A percentile compares a stretch with the other conserved stretches of the same genome.
These are phyloP conservation scores for Oikopleura vanhoeffeni DNA, from an alignment of 23 tunicate genomes.

Conservation along the genomic window DNA sequence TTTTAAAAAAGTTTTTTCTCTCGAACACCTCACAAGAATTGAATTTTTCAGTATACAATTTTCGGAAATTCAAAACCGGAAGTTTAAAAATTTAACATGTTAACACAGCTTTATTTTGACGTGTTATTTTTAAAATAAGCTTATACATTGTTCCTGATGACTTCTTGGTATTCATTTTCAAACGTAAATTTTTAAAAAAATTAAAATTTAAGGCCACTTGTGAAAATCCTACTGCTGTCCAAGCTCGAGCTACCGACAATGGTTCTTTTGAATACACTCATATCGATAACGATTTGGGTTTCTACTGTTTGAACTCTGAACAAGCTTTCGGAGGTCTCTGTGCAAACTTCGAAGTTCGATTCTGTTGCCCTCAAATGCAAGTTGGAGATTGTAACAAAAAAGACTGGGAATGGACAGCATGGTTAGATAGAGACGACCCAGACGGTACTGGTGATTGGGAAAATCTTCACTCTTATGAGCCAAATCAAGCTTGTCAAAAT, in stretches of 20 bases:
- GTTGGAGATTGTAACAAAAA: neutral
- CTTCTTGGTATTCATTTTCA: neutral
- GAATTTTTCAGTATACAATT: no score
- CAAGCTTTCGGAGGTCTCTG: neutral
- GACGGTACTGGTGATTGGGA: constrained; percentile 9
- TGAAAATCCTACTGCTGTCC: neutral
- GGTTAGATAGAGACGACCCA: neutral
- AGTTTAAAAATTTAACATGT: no score
- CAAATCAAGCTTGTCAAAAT: neutral
- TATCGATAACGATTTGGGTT: neutral
- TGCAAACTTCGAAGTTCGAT: constrained; percentile 14
- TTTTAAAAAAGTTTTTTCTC: no score
- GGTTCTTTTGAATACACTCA: constrained; percentile 5
- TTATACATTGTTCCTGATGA: no score
- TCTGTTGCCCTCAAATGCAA: neutral
- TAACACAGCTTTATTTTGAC: no score
- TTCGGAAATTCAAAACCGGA: no score
- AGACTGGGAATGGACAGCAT: constrained; percentile 6
- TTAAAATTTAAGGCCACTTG: neutral
- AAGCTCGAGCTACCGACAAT: neutral
- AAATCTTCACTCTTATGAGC: neutral
- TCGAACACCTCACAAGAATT: no score
- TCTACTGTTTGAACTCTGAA: neutral
- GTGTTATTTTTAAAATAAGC: no score
- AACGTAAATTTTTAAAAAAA: neutral